A percentile compares a stretch with the other conserved stretches of the same genome.
Evolutionary conservation across 1,140 invertebrate genomes (phyloP).

Genomic region (Trialeurodes vaporariorum): DNA sequence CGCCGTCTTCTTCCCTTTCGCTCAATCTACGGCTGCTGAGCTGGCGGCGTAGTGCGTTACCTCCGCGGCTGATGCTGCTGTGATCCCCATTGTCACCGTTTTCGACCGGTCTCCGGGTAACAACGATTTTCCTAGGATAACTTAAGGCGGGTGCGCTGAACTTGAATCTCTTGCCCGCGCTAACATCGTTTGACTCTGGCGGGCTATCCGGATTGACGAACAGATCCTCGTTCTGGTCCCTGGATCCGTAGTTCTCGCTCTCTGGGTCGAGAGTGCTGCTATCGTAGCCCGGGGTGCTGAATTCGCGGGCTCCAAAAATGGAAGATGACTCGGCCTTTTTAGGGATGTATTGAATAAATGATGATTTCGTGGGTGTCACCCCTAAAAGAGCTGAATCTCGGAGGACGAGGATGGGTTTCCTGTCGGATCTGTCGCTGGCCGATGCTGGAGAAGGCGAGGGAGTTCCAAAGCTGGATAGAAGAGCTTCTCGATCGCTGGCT

Average conservation of each 20-base stretch:
- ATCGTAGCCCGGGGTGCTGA: constrained; percentile 33
- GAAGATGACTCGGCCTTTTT: constrained; percentile 18
- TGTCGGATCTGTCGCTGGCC: constrained; percentile 23
- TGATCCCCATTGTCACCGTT: too few relatives aligned
- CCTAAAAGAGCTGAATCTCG: constrained; percentile 21
- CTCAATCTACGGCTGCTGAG: constrained; percentile 30
- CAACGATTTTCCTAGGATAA: constrained; percentile 33
- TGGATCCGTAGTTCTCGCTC: constrained; percentile 35
- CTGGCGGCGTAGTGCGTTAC: constrained; percentile 44
- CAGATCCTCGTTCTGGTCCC: constrained; percentile 31
- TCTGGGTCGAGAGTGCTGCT: constrained; percentile 27
- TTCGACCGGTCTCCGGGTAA: constrained; percentile 36
- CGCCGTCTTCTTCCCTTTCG: constrained; percentile 19
- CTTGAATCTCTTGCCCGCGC: constrained; percentile 15
- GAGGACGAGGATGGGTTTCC: constrained; percentile 19
- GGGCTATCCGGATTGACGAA: constrained; percentile 35
- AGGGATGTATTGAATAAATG: constrained; percentile 23
- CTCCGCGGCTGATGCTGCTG: constrained; percentile 34
- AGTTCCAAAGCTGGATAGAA: not conserved
- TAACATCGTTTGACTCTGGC: constrained; percentile 6
- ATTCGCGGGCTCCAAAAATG: not conserved
- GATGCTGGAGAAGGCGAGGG: not conserved
- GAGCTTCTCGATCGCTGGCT: not conserved
- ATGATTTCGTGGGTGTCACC: constrained; percentile 15
- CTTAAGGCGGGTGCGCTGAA: constrained; percentile 29